These are phyloP conservation scores for Chloroceryle aenea DNA, from an alignment of 2,113 vertebrate species.

Conservation along the genomic window DNA sequence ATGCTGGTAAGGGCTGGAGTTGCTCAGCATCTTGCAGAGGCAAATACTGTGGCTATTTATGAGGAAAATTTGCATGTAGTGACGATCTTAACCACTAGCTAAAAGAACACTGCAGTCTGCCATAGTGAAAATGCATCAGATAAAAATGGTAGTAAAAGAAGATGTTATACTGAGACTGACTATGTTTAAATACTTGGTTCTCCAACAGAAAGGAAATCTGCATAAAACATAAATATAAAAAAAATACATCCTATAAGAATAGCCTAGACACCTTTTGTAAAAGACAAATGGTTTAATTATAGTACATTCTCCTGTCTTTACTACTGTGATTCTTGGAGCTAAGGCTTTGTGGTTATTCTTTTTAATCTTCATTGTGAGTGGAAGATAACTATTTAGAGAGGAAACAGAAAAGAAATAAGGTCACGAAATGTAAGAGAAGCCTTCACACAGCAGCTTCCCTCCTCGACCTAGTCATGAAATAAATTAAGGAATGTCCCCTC, in stretches of 20 bases:
- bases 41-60: neutral
- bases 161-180: neutral
- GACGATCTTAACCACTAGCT: neutral
- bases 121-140: neutral
- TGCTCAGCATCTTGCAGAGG: neutral
- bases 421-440: neutral
- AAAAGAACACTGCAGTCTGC: neutral
- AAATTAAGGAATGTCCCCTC: neutral
- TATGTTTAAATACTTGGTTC: neutral
- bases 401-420: neutral
- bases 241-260: neutral
- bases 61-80: neutral
- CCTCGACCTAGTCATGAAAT: neutral
- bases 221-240: neutral
- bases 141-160: neutral
- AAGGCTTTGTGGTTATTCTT: neutral
- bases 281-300: conserved; percentile 42
- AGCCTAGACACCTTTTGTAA: neutral
- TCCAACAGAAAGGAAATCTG: neutral
- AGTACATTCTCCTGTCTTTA: neutral
- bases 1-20: neutral
- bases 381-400: neutral
- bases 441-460: neutral
- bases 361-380: neutral
- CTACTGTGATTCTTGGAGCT: neutral